Evolutionary conservation across 2,113 vertebrate genomes (phyloP), one percentile per base, ranked within the genome.

Genomic region (Romanogobio albipinnatus): DNA sequence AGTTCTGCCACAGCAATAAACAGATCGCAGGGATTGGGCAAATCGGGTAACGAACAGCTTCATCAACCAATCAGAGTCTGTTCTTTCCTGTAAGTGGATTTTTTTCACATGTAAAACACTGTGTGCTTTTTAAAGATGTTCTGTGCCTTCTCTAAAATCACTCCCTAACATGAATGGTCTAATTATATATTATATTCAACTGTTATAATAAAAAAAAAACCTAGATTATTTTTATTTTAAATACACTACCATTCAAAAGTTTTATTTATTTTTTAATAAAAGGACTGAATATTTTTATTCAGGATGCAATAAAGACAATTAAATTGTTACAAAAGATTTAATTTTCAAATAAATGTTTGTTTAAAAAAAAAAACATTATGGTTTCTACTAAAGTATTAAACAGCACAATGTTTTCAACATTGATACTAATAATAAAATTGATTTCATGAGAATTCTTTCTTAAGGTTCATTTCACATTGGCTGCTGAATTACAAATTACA

Each of bases 11-110:
- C 47, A 56, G 80, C 22, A 0, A 71, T n/a, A 53, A 36, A 71
- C 33, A 43, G 49, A 71, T 4, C 19, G 56, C 22, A 8, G 5
- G 47, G 49, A 53, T 58, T 71, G 51, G 66, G 7, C 26, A 26
- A 47, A 62, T 33, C 62, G 33, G 43, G 26, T 51, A 11, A 51
- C 4, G 24, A 19, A 66, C 1, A 26, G 24, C 78, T 49, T 66
- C 5, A 2, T 26, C 9, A 81, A 68, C 61, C 79, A 81, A 81
- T 81, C 61, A 33, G 58, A 45, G 36, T 59, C 39, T 78, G 53
- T 15, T 78, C 76, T 47, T 47, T 47, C 39, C n/a, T 47, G 39
- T 47, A 43, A 62, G 33, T 59, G 29, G 26, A 58, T 59, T 19
- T 56, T 39, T 80, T 64, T 64, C 14, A 59, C 51, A 77, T 22